Base-by-base conservation (phyloP, 2,797 vertebrate genomes). In the Sebastes taczanowskii region DNA sequence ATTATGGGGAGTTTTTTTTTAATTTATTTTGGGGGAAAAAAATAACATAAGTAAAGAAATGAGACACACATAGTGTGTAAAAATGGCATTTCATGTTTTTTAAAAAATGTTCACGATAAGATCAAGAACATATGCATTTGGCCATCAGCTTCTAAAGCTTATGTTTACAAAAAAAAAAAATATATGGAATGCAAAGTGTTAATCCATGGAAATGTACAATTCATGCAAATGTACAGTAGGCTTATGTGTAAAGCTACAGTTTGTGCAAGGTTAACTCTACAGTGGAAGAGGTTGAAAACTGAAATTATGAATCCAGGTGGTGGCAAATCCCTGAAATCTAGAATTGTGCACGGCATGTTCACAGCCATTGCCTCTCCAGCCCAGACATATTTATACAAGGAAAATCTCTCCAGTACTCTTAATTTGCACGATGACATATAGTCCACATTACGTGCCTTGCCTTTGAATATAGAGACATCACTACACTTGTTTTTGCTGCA, bases 371-470 rank as follows among this genome's bases (percentile, higher is more conserved):
- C 95, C 97, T 97, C 96, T 97, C 96, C 94, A 92, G 91, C 96
- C 96, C 96, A 96, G 95, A 96, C 92, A 82, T 95, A 96, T 95
- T 93, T 94, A 93, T 93, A 93, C 79, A 82, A 94, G 88, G 74
- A 94, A 97, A 91, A 96, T 97, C 94, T 98, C 96, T 98, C 97
- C 96, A 97, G 94, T 98, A 97, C 97, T 98, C 96, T 97, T 98
- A 97, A 98, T 99, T 99, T 99, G 98, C 98, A 99, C 98, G 98
- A 99, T 97, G 96, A 97, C 98, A 97, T 98, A 97, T 97, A 97
- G 97, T 98, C 98, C 98, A 99, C 98, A 97, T 99, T 97, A 99
- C 98, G 98, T 99, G 98, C 98, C 98, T 99, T 99, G 97, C 98
- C 97, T 98, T 98, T 97, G 97, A 98, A 97, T 97, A 96, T 97